phyloP scores from a whole-genome alignment of 2,797 vertebrate genomes.

The Dendrocincla fuliginosa region DNA sequence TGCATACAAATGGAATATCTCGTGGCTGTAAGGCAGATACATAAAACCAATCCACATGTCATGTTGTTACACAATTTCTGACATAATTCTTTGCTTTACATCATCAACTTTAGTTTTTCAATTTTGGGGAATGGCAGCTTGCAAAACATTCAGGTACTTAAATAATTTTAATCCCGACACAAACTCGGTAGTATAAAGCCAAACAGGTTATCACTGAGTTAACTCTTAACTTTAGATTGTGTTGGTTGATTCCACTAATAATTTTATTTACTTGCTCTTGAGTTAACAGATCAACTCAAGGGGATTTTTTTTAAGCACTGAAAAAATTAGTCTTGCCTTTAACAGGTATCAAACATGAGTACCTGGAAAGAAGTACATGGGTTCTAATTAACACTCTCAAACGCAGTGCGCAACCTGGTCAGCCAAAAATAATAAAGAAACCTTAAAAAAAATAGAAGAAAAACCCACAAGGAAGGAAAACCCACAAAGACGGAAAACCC shows the following conservation, averaged over 20 bases:
- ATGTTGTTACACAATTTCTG: not conserved
- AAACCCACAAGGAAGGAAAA: not conserved
- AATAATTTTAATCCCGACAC: not conserved
- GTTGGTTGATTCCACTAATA: not conserved
- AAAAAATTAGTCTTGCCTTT: not conserved
- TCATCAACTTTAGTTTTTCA: not conserved
- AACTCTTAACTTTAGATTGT: not conserved
- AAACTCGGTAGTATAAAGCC: not conserved
- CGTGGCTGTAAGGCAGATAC: fast-evolving
- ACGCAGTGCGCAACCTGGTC: fast-evolving
- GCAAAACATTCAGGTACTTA: not conserved
- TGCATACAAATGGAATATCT: not conserved
- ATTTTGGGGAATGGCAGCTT: not conserved
- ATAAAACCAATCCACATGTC: not conserved
- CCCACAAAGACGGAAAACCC: not conserved
- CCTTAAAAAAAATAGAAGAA: too few relatives aligned
- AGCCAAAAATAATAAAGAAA: not conserved
- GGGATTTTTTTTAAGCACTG: not conserved
- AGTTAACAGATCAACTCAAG: not conserved
- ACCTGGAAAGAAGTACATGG: not conserved
- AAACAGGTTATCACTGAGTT: not conserved
- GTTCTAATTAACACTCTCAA: not conserved
- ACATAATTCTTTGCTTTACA: not conserved
- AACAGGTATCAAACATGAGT: fast-evolving
- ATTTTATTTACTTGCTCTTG: not conserved